Evolutionary conservation across 2,888 invertebrate species (phyloP), one percentile per base, ranked within the genome.

Genomic region (Phorcus lineatus): DNA sequence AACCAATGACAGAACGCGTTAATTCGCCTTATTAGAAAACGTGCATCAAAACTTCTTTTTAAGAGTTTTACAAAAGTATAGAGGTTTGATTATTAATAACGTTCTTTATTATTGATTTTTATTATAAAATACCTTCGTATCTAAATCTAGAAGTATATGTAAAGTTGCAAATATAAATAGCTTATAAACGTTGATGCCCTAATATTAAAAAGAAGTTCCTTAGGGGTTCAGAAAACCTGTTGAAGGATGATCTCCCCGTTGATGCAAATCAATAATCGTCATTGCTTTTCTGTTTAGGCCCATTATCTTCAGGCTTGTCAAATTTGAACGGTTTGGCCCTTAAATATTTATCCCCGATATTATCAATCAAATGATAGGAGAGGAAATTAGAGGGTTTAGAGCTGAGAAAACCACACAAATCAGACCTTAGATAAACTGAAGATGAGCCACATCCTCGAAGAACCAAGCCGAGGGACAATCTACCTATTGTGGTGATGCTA

Each of bases 331-430:
- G 70, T 31, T 36, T 70, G 70, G 13, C 70, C 70, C 70, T 19
- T 40, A 31, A 70, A 70, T 70, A 70, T 70, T 70, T 70, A 36
- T 36, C 70, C 36, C 70, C 70, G 70, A 70, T 40, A 70, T 70
- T 70, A 70, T 70, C 70, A 70, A 70, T 70, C 70, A 70, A 70
- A 70, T 70, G 70, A 70, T 70, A 70, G 70, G 36, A 70, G 70
- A 70, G 70, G 70, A 70, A 70, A 70, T 70, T 70, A 70, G 70
- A 70, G 70, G 70, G 28, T 40, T 70, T 70, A 70, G 40, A 81
- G 81, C 81, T 81, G 81, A 81, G 81, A 81, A 81, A 81, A 81
- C 54, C 81, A 81, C 78, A 81, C 81, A 81, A 62, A 81, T 81
- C 81, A 81, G 57, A 57, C 24, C 31, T 57, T 57, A 31, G 31